Conservation (phyloP, 2,113 vertebrate species). For the Microtus ochrogaster region DNA sequence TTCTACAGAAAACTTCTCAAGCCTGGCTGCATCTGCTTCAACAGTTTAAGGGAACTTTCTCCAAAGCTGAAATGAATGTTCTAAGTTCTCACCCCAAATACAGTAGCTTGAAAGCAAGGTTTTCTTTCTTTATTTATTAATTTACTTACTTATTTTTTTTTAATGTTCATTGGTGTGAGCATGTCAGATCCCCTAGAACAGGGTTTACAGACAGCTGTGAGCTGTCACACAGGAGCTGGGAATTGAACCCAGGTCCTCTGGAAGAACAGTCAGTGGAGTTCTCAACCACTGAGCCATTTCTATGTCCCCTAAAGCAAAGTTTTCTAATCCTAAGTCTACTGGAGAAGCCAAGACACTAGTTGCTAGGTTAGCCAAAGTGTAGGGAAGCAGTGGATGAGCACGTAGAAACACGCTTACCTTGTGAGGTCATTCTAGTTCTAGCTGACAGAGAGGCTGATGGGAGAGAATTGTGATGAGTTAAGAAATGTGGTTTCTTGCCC, state of each 20-base stretch:
- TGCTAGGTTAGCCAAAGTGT: not conserved
- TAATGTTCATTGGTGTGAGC: too few relatives aligned
- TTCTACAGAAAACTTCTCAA: not conserved
- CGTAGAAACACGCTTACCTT: not conserved
- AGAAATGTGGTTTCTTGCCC: not conserved
- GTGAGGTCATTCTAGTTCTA: not conserved
- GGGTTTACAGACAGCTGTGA: too few relatives aligned
- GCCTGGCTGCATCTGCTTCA: not conserved
- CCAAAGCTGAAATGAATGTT: not conserved
- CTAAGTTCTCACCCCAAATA: not conserved
- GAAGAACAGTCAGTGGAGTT: too few relatives aligned
- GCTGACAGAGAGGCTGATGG: not conserved
- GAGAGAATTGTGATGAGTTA: not conserved
- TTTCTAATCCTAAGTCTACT: not conserved
- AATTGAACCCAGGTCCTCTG: too few relatives aligned
- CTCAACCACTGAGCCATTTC: too few relatives aligned
- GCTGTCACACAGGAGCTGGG: too few relatives aligned
- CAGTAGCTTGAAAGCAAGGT: not conserved
- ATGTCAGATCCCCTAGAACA: too few relatives aligned
- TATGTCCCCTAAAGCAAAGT: too few relatives aligned
- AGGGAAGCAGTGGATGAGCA: not conserved
- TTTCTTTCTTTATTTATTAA: too few relatives aligned
- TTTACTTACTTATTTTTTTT: too few relatives aligned
- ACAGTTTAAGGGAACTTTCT: not conserved
- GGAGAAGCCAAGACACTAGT: not conserved